phyloP scores from a whole-genome alignment of 2,797 vertebrate genomes.

The Onychomys torridus region DNA sequence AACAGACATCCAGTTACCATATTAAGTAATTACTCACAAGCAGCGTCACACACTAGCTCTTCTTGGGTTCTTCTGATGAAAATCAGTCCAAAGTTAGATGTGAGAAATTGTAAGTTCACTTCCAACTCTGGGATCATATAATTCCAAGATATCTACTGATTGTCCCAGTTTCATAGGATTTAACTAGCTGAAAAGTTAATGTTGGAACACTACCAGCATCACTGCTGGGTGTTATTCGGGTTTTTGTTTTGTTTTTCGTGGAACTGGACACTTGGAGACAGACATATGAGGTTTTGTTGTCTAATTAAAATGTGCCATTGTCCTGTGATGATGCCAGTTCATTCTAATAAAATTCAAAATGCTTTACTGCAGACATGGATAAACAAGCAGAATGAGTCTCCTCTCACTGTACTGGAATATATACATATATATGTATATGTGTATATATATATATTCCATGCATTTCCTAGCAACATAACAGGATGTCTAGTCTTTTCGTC shows the following conservation, averaged over 20 bases:
- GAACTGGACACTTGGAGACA: background rate
- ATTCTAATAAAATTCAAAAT: slow-evolving; percentile 34
- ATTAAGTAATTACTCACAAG: background rate
- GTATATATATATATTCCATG: background rate
- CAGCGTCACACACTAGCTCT: background rate
- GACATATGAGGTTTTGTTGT: background rate
- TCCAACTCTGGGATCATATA: background rate
- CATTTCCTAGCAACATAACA: slow-evolving; percentile 28
- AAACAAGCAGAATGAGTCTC: background rate
- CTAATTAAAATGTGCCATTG: slow-evolving; percentile 11
- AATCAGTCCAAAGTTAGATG: background rate
- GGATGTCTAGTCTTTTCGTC: background rate
- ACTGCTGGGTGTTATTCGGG: background rate
- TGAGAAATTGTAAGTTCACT: background rate
- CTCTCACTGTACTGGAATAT: background rate
- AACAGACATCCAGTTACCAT: background rate
- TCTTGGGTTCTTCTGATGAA: slow-evolving; percentile 1
- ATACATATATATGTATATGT: background rate
- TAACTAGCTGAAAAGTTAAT: background rate
- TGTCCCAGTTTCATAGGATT: background rate
- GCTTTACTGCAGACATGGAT: background rate
- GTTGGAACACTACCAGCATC: background rate
- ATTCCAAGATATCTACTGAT: background rate
- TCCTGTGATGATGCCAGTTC: background rate
- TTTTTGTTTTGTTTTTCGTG: slow-evolving; percentile 4